phyloP scores from a whole-genome alignment of 2,113 vertebrate genomes.

The Antechinus flavipes region DNA sequence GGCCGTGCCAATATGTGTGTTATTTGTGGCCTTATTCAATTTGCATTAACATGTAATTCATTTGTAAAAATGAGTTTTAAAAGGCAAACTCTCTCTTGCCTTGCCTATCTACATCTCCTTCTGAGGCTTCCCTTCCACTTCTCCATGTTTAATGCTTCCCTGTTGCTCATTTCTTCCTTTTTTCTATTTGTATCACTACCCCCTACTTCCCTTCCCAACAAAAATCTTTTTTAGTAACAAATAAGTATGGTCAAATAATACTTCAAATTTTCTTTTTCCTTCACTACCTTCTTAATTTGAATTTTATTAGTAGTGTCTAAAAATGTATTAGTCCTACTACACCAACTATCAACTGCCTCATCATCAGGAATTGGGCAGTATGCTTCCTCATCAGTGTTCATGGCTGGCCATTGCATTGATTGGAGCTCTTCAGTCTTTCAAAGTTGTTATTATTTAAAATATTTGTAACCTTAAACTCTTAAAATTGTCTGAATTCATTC shows the following conservation, averaged over 20 bases:
- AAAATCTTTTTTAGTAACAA: neutral
- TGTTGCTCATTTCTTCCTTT: neutral
- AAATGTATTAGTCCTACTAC: neutral
- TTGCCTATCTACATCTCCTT: neutral
- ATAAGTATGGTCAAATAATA: neutral
- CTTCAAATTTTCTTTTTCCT: no score
- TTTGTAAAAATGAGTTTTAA: neutral
- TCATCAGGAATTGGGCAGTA: neutral
- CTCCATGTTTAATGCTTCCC: neutral
- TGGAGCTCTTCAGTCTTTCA: neutral
- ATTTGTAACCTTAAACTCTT: neutral
- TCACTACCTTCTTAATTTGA: neutral
- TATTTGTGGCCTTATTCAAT: neutral
- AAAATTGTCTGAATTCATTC: slow-evolving; percentile 17
- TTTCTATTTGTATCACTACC: neutral
- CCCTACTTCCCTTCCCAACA: neutral
- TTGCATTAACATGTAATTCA: neutral
- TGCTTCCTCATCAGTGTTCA: neutral
- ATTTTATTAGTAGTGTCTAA: neutral
- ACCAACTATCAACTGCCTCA: neutral
- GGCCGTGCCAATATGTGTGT: neutral
- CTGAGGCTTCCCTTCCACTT: neutral
- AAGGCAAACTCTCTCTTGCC: neutral
- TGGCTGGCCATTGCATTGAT: neutral
- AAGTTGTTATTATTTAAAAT: neutral